Evolutionary conservation across 2,113 vertebrate species (phyloP), one percentile per base, ranked within the genome.

Genomic region (Ranitomeya variabilis): DNA sequence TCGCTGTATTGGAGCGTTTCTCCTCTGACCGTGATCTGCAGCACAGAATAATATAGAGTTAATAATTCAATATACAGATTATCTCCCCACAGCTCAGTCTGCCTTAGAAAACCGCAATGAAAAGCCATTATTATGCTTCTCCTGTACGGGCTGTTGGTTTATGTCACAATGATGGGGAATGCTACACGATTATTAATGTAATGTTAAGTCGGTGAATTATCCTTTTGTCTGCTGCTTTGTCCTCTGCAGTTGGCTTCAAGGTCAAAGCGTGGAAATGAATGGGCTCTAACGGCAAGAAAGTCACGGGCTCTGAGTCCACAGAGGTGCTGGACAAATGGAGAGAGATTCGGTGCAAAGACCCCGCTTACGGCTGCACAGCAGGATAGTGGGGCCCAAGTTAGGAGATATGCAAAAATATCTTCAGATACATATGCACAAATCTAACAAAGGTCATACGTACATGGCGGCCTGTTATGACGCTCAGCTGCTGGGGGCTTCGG

Each of bases 201-300:
- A 66, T 66, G 8, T 66, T 19, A 9, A 71, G 69, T 15, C 69
- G 1, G 13, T 74, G 71, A 74, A 45, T 74, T 74, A 45, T 76
- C 45, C 15, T 51, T 26, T 45, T 18, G 7, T 52, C 18, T 76
- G 31, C 23, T 37, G 7, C 69, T 37, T 71, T 71, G 69, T 31
- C 69, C 69, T 71, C 69, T 71, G 69, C 69, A 71, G 69, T 45
- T 21, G 73, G 18, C 18, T 52, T 76, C 37, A 76, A 76, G 73
- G 73, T 74, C 16, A 52, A 76, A 76, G 45, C 37, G 52, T 76
- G 45, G 73, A 76, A 76, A 52, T 76, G 71, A 37, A 74, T 52
- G 51, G 64, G 19, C 37, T 52, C 31, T 74, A 16, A 2, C 16
- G 4, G 14, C 59, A 14, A 16, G 12, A 60, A 60, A 60, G 15